Conservation (phyloP, 2,888 invertebrate genomes). For the Junonia oenone region DNA sequence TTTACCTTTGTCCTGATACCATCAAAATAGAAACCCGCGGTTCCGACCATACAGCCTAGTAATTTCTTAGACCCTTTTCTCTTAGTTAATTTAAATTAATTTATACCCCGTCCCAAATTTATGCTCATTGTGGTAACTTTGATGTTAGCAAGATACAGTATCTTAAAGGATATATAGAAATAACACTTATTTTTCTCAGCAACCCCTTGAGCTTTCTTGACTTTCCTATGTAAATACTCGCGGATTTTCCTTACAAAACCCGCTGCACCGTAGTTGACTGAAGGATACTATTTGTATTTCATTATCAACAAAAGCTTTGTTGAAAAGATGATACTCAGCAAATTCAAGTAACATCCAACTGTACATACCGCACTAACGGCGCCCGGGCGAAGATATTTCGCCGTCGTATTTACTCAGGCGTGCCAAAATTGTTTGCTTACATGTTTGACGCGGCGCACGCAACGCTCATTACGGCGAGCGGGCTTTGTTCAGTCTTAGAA, state of each 20-base stretch:
- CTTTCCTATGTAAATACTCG: slow-evolving; percentile 36
- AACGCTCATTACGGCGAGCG: slow-evolving; percentile 74
- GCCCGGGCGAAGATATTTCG: slow-evolving; percentile 72
- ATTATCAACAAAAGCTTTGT: slow-evolving; percentile 73
- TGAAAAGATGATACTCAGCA: slow-evolving; percentile 71
- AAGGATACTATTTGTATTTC: slow-evolving; percentile 73
- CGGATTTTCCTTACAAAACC: slow-evolving; percentile 54
- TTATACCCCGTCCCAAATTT: slow-evolving; percentile 56
- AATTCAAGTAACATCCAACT: slow-evolving; percentile 63
- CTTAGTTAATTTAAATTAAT: slow-evolving; percentile 73
- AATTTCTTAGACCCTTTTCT: slow-evolving; percentile 66
- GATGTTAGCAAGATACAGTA: slow-evolving; percentile 14
- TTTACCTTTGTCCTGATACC: slow-evolving; percentile 60
- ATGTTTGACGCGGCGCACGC: slow-evolving; percentile 78
- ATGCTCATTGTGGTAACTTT: slow-evolving; percentile 43
- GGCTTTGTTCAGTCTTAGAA: slow-evolving; percentile 74
- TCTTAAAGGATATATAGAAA: slow-evolving; percentile 20
- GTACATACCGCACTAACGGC: slow-evolving; percentile 64
- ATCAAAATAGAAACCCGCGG: slow-evolving; percentile 61
- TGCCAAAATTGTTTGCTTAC: slow-evolving; percentile 78
- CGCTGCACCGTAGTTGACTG: slow-evolving; percentile 58
- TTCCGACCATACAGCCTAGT: slow-evolving; percentile 53
- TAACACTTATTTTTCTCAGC: slow-evolving; percentile 26
- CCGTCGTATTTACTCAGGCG: slow-evolving; percentile 77
- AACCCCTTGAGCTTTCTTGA: slow-evolving; percentile 31